Base-by-base conservation (phyloP, 2,797 vertebrate species). In the Loris lydekkerianus region DNA sequence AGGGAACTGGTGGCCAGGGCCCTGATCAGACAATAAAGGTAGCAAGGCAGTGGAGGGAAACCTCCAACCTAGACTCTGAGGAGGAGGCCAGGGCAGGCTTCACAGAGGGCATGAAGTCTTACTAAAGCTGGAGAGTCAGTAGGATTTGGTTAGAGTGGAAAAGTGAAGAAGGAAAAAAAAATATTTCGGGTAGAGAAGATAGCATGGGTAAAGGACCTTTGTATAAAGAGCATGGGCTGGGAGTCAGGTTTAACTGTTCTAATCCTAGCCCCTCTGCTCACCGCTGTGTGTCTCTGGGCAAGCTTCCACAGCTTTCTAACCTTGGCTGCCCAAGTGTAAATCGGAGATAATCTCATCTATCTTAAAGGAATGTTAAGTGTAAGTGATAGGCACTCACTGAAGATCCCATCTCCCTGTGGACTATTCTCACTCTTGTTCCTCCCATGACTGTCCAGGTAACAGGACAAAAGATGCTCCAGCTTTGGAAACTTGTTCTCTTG, bases 401-500 rank as follows among this genome's bases (percentile, higher is more conserved):
- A 31, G 31, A 20, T 17, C 56, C 72, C 21, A 1, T n/a, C 53
- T 78, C 13, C 31, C 29, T 87, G 11, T n/a, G 18, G 40, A 40
- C 76, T 23, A 43, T 92, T 73, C 70, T 96, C 58, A 83, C 9
- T 34, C 34, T 46, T 83, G 9, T 86, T 78, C 31, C 67, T 91
- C 15, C 60, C 37, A 9, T 73, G 76, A 63, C 20, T 29, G 34
- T 70, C 29, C 83, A 96, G 93, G 81, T 69, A 8, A 86, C 56
- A 69, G 46, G 21, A 67, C 46, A 23, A 63, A 91, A 95, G 91
- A 98, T 97, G 97, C 27, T 93, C 67, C 96, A 46, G 11, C 81
- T 97, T 92, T 94, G 96, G 95, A 93, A 85, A 56, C 61, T 97
- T 43, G n/a, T 81, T 67, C 49, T 97, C 49, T 7, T 98, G 27